Percentiles rank a stretch among this genome's conserved stretches.
Conservation (phyloP, 2,888 invertebrate genomes). For the Proisotoma minuta region DNA sequence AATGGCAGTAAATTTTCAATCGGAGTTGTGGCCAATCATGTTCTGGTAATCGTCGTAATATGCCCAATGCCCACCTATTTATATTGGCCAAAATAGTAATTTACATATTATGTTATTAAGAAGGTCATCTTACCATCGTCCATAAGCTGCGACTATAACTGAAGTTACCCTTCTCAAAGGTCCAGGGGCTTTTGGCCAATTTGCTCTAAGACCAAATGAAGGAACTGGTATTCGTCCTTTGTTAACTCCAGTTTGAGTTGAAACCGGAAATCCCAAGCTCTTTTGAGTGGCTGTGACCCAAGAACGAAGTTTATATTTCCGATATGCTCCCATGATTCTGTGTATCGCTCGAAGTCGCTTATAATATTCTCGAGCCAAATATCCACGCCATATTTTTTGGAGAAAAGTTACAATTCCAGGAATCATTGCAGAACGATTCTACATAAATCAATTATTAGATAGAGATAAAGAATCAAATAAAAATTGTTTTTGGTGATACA, state of each 20-base stretch:
- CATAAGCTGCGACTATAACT: constrained; percentile 61
- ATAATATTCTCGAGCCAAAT: constrained; percentile 70
- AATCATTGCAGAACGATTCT: constrained; percentile 75
- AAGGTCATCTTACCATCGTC: no score
- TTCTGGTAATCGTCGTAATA: constrained; percentile 72
- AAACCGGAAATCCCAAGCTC: constrained; percentile 42
- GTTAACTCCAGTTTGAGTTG: constrained; percentile 13
- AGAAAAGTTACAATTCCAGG: constrained; percentile 86
- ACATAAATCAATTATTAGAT: constrained; percentile 33
- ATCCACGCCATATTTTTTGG: constrained; percentile 92
- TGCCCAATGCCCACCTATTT: constrained; percentile 79
- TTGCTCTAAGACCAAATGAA: constrained; percentile 39
- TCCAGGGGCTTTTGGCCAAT: constrained; percentile 43
- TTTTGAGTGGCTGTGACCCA: constrained; percentile 60
- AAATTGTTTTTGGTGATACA: neutral
- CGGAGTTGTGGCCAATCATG: constrained; percentile 83
- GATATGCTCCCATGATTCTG: constrained; percentile 74
- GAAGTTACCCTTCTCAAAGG: constrained; percentile 57
- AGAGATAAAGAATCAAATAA: constrained; percentile 14
- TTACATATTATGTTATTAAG: no score
- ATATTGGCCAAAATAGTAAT: no score
- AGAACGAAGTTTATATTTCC: constrained; percentile 67
- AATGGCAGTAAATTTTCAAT: constrained; percentile 57
- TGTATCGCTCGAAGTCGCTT: constrained; percentile 80
- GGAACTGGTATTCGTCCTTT: constrained; percentile 42